These are phyloP conservation scores for Pangasius krempfi DNA, from an alignment of 2,797 vertebrate genomes.

Conservation along the genomic window DNA sequence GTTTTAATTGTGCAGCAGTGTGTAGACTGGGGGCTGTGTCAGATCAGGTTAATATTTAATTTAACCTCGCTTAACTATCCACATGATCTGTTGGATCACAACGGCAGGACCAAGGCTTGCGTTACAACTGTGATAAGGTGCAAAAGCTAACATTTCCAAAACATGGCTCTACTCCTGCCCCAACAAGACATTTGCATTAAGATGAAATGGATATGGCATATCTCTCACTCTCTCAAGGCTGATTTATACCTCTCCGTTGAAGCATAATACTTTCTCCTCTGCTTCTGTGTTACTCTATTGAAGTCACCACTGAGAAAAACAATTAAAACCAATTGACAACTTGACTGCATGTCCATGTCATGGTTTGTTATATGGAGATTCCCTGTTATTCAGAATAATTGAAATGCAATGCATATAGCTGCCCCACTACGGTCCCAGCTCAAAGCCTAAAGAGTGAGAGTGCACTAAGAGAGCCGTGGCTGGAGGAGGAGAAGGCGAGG, in stretches of 20 bases:
- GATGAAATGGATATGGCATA: conserved; percentile 6
- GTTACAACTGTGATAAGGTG: conserved; percentile 59
- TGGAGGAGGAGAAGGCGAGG: conserved; percentile 41
- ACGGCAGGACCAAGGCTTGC: conserved; percentile 54
- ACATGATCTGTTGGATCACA: conserved; percentile 66
- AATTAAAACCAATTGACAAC: conserved; percentile 58
- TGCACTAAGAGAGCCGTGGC: conserved; percentile 28
- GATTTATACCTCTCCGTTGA: not conserved
- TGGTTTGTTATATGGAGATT: conserved; percentile 49
- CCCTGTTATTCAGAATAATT: conserved; percentile 56
- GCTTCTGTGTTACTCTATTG: conserved; percentile 40
- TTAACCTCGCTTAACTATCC: conserved; percentile 70
- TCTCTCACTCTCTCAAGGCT: conserved; percentile 23
- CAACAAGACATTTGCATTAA: conserved; percentile 33
- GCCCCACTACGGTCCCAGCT: conserved; percentile 35
- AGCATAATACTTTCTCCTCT: not conserved
- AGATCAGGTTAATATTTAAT: conserved; percentile 91
- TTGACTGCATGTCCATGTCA: conserved; percentile 55
- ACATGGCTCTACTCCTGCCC: conserved; percentile 40
- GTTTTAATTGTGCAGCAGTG: conserved; percentile 85
- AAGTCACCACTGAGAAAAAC: conserved; percentile 55
- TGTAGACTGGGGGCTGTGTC: conserved; percentile 69
- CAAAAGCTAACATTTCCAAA: conserved; percentile 51
- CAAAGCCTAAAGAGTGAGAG: conserved; percentile 45
- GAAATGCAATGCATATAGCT: conserved; percentile 47